phyloP scores from a whole-genome alignment of 2,113 vertebrate species.

The Paracanthobrama guichenoti region DNA sequence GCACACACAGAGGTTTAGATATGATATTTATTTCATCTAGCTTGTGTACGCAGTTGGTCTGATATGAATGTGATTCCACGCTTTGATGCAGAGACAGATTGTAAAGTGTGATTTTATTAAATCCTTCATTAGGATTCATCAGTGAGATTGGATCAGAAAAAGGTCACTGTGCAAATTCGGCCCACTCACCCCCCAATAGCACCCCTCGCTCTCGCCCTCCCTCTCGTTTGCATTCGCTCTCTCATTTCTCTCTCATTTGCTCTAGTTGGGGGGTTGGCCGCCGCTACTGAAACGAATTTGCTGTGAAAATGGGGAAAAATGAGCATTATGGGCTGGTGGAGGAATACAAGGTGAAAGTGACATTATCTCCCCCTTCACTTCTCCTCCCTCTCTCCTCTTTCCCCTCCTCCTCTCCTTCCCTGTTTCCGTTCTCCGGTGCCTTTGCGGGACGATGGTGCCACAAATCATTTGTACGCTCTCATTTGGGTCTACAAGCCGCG shows the following conservation, averaged over 20 bases:
- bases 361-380: constrained; percentile 66
- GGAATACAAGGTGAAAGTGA: constrained; percentile 82
- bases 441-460: constrained; percentile 73
- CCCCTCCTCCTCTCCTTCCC: constrained; percentile 49
- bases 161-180: constrained; percentile 77
- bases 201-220: constrained; percentile 34
- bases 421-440: constrained; percentile 67
- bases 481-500: constrained; percentile 72
- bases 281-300: constrained; percentile 73
- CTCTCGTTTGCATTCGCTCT: constrained; percentile 26
- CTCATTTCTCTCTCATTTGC: constrained; percentile 50
- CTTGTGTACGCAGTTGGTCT: constrained; percentile 58
- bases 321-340: constrained; percentile 74
- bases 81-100: constrained; percentile 84
- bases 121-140: constrained; percentile 87
- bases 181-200: constrained; percentile 31
- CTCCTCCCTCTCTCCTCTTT: constrained; percentile 20
- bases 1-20: constrained; percentile 51
- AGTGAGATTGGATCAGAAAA: constrained; percentile 84
- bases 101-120: constrained; percentile 85
- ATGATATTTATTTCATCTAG: constrained; percentile 44
- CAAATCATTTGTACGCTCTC: constrained; percentile 83
- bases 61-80: constrained; percentile 80
- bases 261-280: constrained; percentile 39
- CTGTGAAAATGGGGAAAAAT: constrained; percentile 79